A percentile compares a stretch with the other conserved stretches of the same genome.
Conservation (phyloP, 2,888 invertebrate genomes). For the Tromatobia lineatoria region DNA sequence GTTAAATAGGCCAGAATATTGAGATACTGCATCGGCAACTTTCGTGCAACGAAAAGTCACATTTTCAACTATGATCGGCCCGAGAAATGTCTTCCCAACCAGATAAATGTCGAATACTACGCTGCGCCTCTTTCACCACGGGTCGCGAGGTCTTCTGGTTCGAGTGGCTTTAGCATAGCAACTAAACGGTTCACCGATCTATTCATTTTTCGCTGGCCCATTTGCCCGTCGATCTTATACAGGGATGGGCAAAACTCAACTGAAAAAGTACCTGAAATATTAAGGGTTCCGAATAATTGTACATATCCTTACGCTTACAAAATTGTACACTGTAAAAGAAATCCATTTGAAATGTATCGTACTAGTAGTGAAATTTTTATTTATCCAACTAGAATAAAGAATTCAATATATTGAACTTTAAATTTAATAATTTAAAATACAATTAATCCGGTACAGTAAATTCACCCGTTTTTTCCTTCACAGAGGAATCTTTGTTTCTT, state of each 20-base stretch:
- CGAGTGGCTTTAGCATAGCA: not conserved
- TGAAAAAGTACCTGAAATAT: too few species aligned
- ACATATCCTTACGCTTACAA: too few species aligned
- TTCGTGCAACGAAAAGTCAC: not conserved
- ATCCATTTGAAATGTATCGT: too few species aligned
- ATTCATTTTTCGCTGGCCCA: slow-evolving; percentile 1
- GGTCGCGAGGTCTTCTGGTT: not conserved
- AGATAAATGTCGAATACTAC: slow-evolving; percentile 26
- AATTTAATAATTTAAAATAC: too few species aligned
- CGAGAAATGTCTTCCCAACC: not conserved
- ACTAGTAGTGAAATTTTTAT: too few species aligned
- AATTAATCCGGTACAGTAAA: too few species aligned
- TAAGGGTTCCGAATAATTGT: too few species aligned
- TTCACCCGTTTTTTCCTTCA: too few species aligned
- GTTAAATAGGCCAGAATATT: not conserved
- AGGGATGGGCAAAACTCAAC: not conserved
- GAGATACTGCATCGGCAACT: not conserved
- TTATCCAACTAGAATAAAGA: too few species aligned
- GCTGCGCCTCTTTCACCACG: not conserved
- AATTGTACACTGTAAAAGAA: too few species aligned
- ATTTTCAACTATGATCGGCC: not conserved
- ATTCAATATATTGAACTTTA: too few species aligned
- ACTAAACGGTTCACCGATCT: slow-evolving; percentile 13
- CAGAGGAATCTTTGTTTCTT: too few species aligned
- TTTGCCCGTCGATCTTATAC: not conserved